phyloP scores from a whole-genome alignment of 2,888 invertebrate species.

The Glomeris marginata region DNA sequence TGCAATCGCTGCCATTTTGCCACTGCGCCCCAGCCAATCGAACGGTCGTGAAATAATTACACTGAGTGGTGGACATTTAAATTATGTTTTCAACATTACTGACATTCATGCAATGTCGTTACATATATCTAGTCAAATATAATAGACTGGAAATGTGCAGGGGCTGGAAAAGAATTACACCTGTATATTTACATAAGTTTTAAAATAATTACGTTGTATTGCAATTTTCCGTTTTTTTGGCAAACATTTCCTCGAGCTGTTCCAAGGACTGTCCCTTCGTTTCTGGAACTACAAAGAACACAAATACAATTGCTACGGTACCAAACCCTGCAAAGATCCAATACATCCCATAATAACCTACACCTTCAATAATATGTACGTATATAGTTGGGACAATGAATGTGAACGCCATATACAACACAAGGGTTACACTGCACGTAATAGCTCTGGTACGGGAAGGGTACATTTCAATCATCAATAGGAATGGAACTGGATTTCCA shows the following conservation, averaged over 20 bases:
- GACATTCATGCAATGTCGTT: no score
- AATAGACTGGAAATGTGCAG: no score
- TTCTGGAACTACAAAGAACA: slow-evolving; percentile 4
- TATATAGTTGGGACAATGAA: slow-evolving; percentile 7
- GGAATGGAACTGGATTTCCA: slow-evolving; percentile 2
- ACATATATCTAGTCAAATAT: no score
- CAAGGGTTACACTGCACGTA: slow-evolving; percentile 1
- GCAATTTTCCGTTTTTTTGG: no score
- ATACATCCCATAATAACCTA: slow-evolving; percentile 3
- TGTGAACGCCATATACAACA: background rate
- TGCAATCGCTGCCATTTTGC: no score
- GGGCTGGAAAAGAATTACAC: no score
- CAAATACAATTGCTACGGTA: background rate
- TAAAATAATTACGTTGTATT: no score
- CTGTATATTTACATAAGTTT: no score
- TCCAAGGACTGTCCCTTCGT: slow-evolving; percentile 6
- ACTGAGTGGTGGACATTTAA: no score
- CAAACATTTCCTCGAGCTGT: slow-evolving; percentile 1
- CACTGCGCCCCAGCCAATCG: no score
- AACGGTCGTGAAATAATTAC: no score
- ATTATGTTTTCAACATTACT: no score
- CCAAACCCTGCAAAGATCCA: slow-evolving; percentile 4
- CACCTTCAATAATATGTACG: background rate
- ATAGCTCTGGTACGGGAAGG: background rate
- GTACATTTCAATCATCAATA: slow-evolving; percentile 2